Evolutionary conservation across 2,888 invertebrate genomes (phyloP), one percentile per base, ranked within the genome.

Genomic region (Cataglyphis livida): DNA sequence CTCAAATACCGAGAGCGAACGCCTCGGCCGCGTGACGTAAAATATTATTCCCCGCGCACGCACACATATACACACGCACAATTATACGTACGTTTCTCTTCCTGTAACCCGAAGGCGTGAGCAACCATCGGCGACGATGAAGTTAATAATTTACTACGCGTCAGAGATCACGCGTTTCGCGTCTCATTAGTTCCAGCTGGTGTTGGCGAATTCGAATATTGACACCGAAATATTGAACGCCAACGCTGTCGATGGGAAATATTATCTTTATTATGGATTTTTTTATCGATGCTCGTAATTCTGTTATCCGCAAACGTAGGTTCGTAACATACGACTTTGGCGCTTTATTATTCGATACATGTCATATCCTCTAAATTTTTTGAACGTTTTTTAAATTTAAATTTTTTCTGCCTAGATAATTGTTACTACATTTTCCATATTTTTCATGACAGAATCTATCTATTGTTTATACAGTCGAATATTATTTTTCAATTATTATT

Each of bases 41-140:
- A 76, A 68, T 76, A 76, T 66, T 38, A 76, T 76, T 76, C 51
- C 38, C 38, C 66, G 51, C 54, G 18, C 28, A 64, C n/a, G 2
- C 7, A 48, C 48, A 3, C 48, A 48, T n/a, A 18, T 18, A n/a
- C 5, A 48, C 18, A 48, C 18, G 48, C 15, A 5, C 64, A 76
- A 76, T 76, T 68, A 57, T 57, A 68, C 54, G 21, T 66, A 66
- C 76, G 28, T 76, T 76, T 76, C 76, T 76, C 76, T 76, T 76
- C 41, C 76, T 76, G 54, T 28, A n/a, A 15, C 38, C 38, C 68
- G 76, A 76, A 68, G 76, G 76, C 76, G 66, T 65, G 66, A 38
- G 54, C 76, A 21, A 68, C 21, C 44, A 62, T 3, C 25, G 35
- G 7, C 66, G 76, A 41, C 48, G 66, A 64, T 12, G 25, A 76